Percentiles rank a stretch among this genome's conserved stretches.
Conservation (phyloP, 2,113 vertebrate genomes). For the Callopanchax toddi region DNA sequence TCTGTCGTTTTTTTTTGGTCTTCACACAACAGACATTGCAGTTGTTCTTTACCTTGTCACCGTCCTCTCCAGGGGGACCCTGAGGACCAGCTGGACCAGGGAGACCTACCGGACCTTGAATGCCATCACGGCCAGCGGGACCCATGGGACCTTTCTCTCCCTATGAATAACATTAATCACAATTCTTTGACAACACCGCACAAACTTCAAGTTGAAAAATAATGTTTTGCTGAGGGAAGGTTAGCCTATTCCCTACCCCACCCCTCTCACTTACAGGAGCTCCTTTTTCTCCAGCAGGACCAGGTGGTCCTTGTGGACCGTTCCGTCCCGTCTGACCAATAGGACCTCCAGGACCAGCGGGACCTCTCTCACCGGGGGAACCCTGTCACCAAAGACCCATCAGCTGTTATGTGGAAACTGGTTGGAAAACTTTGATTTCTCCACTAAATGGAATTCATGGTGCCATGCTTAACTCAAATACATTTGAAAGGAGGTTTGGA, state of each 20-base stretch:
- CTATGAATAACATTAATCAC: constrained; percentile 64
- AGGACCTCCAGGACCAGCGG: constrained; percentile 91
- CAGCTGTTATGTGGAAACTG: constrained; percentile 5
- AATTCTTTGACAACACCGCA: constrained; percentile 4
- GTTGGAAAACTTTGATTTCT: constrained; percentile 8
- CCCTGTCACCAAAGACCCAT: constrained; percentile 80
- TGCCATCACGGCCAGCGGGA: constrained; percentile 94
- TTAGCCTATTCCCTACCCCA: too few relatives aligned
- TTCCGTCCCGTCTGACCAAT: constrained; percentile 94
- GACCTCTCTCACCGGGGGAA: constrained; percentile 92
- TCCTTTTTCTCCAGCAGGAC: constrained; percentile 96
- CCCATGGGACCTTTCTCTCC: constrained; percentile 97
- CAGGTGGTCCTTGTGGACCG: constrained; percentile 93
- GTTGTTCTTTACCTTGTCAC: constrained; percentile 88
- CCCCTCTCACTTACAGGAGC: constrained; percentile 85
- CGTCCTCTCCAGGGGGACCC: constrained; percentile 96
- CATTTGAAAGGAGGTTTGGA: too few relatives aligned
- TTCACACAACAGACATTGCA: neutral
- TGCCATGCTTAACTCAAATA: too few relatives aligned
- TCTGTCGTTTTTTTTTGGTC: neutral
- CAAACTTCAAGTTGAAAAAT: neutral
- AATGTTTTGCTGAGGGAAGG: neutral
- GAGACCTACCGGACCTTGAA: constrained; percentile 96
- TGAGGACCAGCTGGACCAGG: constrained; percentile 94
- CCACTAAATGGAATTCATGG: too few relatives aligned